phyloP scores from a whole-genome alignment of 2,113 vertebrate genomes.

The Heteronetta atricapilla region DNA sequence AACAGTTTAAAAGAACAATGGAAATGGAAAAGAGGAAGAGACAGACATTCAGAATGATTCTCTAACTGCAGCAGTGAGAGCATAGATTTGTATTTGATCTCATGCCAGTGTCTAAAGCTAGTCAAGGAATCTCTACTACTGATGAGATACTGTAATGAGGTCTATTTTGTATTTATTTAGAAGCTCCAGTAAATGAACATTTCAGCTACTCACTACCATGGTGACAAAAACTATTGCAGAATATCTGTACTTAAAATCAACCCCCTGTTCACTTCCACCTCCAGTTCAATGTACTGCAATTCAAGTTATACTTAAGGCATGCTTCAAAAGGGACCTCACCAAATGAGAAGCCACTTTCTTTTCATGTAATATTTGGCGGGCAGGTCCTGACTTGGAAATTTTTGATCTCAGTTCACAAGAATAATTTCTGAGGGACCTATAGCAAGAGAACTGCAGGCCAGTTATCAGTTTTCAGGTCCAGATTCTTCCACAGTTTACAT shows the following conservation, averaged over 20 bases:
- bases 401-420: slow-evolving; percentile 28
- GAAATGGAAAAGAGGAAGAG: neutral
- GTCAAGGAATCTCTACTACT: neutral
- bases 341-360: neutral
- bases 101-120: neutral
- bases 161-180: slow-evolving; percentile 9
- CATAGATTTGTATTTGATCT: neutral
- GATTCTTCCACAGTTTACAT: neutral
- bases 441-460: neutral
- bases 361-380: neutral
- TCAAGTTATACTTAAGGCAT: neutral
- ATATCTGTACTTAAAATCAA: neutral
- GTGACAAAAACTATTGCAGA: neutral
- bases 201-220: neutral
- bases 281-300: neutral
- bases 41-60: neutral
- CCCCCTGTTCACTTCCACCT: neutral
- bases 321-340: neutral
- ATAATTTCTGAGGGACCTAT: neutral
- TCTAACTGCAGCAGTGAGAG: neutral
- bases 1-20: neutral
- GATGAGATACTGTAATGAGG: neutral
- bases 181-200: neutral
- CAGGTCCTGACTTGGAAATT: neutral
- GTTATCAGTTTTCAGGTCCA: slow-evolving; percentile 6